A percentile compares a stretch with the other conserved stretches of the same genome.
These are phyloP conservation scores for Herpetotheres cachinnans DNA, from an alignment of 2,113 vertebrate species.

Conservation along the genomic window DNA sequence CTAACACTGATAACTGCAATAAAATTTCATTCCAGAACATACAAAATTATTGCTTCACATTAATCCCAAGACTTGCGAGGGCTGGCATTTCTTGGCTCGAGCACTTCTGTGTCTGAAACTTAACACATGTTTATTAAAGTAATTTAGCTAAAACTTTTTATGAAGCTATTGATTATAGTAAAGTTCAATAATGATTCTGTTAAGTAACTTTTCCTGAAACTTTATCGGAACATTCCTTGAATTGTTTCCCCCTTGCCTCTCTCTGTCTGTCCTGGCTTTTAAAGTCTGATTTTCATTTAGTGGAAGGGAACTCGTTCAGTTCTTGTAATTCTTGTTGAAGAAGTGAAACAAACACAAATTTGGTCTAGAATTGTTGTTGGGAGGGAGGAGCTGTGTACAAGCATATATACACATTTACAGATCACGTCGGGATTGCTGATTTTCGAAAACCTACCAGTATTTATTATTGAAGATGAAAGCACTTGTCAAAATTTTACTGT, in stretches of 20 bases:
- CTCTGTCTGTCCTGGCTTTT: not conserved
- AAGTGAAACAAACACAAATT: not conserved
- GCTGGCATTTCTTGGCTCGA: not conserved
- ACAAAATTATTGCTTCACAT: not conserved
- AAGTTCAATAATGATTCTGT: not conserved
- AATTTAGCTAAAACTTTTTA: not conserved
- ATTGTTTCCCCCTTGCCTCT: not conserved
- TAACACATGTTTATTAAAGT: not conserved
- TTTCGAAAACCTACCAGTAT: not conserved
- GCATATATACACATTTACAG: fast-evolving
- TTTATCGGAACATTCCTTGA: not conserved
- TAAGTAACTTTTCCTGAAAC: not conserved
- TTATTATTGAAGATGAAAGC: not conserved
- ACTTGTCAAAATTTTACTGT: not conserved
- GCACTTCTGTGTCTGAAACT: not conserved
- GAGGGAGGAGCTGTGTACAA: not conserved
- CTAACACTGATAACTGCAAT: not conserved
- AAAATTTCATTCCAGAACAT: not conserved
- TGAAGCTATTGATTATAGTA: not conserved
- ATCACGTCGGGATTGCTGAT: not conserved
- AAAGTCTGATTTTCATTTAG: not conserved
- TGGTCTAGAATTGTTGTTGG: not conserved
- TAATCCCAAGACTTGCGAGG: not conserved
- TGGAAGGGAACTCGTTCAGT: not conserved
- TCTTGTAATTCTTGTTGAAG: not conserved